Percentiles rank a stretch among this genome's conserved stretches.
Conservation (phyloP, 2,797 vertebrate genomes). For the Mus spretus region DNA sequence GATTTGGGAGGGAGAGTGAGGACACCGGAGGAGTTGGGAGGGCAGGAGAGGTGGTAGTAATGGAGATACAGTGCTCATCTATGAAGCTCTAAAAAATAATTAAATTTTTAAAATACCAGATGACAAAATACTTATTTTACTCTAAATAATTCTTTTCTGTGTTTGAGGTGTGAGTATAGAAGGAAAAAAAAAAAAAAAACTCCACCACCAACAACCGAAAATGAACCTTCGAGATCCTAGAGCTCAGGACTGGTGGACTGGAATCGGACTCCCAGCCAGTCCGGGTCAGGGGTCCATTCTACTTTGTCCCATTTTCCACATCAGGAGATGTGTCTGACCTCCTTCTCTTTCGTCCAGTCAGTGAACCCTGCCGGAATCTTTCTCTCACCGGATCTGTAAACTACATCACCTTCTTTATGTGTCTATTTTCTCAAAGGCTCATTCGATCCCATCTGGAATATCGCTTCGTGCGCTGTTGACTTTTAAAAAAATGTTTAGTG, state of each 20-base stretch:
- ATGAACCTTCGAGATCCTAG: not conserved
- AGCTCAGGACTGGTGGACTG: not conserved
- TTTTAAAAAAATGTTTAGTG: conserved; percentile 4
- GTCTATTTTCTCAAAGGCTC: not conserved
- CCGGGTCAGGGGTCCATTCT: not conserved
- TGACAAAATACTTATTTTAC: not conserved
- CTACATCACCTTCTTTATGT: not conserved
- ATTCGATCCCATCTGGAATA: not conserved
- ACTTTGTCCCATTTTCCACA: not conserved
- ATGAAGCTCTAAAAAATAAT: not conserved
- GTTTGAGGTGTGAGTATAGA: not conserved
- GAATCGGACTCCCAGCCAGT: not conserved
- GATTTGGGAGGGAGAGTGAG: not conserved
- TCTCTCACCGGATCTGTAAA: not conserved
- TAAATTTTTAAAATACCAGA: not conserved
- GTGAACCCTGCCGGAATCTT: not conserved
- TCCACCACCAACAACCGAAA: not conserved
- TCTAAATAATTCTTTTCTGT: not conserved
- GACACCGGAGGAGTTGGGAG: not conserved
- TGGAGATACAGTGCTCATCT: not conserved
- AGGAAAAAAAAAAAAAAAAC: not conserved
- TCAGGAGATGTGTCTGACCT: not conserved
- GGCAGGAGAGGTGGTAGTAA: too few species aligned
- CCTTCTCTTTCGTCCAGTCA: not conserved
- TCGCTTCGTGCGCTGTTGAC: not conserved